These are phyloP conservation scores for Terrapene triunguis DNA, from an alignment of 2,113 vertebrate species.

Conservation along the genomic window DNA sequence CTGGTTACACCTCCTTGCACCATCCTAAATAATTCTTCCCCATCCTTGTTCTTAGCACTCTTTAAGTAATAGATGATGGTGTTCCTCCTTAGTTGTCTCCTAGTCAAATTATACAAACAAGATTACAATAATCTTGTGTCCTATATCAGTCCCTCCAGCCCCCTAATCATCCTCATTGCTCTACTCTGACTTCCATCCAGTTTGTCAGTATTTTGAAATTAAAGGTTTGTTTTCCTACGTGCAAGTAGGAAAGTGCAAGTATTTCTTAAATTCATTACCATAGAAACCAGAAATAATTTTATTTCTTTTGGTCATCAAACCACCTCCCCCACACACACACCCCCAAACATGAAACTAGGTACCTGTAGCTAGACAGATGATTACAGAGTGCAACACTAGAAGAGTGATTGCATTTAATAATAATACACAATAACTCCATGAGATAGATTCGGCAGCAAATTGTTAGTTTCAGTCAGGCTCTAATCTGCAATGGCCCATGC, in stretches of 20 bases:
- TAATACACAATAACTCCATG: background rate
- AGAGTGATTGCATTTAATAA: background rate
- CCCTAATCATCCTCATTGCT: background rate
- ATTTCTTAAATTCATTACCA: background rate
- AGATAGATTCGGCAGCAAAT: background rate
- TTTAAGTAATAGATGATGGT: conserved; percentile 48
- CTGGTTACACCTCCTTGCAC: background rate
- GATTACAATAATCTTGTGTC: conserved; percentile 17
- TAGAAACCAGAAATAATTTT: background rate
- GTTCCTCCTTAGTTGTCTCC: conserved; percentile 18
- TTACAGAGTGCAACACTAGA: background rate
- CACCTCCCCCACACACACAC: background rate
- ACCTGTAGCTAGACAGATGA: background rate
- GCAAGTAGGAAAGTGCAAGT: conserved; percentile 25
- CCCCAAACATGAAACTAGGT: background rate
- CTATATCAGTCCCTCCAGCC: background rate
- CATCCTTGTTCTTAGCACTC: conserved; percentile 34
- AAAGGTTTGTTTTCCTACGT: conserved; percentile 16
- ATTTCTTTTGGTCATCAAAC: background rate
- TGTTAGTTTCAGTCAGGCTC: background rate
- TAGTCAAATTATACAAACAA: background rate
- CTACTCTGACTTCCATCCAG: background rate
- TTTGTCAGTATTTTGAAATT: conserved; percentile 30
- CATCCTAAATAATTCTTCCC: background rate
- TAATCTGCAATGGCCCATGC: background rate